phyloP scores from a whole-genome alignment of 2,797 vertebrate genomes.

The Coregonus sp. region DNA sequence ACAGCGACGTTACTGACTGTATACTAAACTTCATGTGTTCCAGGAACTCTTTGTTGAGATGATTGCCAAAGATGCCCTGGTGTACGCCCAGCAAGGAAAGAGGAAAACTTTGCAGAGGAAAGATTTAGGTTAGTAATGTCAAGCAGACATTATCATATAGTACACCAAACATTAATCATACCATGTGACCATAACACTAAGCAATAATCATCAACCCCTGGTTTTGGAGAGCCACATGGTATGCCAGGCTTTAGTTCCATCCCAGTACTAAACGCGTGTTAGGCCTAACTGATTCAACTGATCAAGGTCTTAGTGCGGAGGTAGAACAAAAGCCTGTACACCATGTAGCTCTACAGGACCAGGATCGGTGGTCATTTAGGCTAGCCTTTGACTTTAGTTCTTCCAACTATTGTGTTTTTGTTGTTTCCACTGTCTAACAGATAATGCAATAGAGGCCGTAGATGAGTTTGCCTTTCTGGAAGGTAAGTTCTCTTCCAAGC shows the following conservation, averaged over 20 bases:
- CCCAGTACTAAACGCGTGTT: not conserved
- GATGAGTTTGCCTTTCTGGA: constrained; percentile 98
- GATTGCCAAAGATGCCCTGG: constrained; percentile 91
- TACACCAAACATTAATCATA: not conserved
- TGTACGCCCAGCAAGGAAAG: constrained; percentile 92
- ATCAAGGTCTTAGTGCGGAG: not conserved
- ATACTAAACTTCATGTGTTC: not conserved
- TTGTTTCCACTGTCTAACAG: constrained; percentile 64
- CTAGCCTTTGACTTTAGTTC: not conserved
- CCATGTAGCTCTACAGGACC: not conserved
- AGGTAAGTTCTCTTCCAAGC: constrained; percentile 75
- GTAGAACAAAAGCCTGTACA: not conserved
- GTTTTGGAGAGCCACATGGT: not conserved
- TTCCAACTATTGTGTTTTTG: not conserved
- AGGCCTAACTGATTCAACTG: not conserved
- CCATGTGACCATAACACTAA: not conserved
- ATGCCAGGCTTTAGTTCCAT: not conserved
- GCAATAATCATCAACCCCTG: not conserved
- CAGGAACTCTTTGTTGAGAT: constrained; percentile 96
- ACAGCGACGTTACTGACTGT: not conserved
- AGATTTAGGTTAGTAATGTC: constrained; percentile 83
- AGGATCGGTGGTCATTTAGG: not conserved
- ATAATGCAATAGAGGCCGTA: constrained; percentile 93
- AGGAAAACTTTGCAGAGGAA: constrained; percentile 96
- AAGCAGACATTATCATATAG: no score